phyloP scores from a whole-genome alignment of 1,140 invertebrate genomes.

The Euura lappo region DNA sequence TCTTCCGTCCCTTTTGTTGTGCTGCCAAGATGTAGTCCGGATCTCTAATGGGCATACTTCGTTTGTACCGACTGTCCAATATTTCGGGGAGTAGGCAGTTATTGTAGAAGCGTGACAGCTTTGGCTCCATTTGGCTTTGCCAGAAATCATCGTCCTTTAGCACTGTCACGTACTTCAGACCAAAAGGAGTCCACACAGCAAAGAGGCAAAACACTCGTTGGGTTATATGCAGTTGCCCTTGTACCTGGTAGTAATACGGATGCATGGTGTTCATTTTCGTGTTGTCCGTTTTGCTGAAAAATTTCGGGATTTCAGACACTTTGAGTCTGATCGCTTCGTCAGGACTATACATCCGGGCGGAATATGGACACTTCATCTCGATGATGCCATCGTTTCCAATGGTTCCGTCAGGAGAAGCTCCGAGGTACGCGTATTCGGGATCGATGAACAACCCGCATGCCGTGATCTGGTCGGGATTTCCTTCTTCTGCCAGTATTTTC shows the following conservation, averaged over 20 bases:
- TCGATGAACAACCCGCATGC: slow-evolving; percentile 53
- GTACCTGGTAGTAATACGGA: slow-evolving; percentile 40
- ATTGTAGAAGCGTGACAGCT: not conserved
- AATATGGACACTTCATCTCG: too few species aligned
- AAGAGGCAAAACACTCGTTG: slow-evolving; percentile 31
- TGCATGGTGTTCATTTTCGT: slow-evolving; percentile 30
- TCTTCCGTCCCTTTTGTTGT: too few species aligned
- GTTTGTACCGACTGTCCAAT: too few species aligned
- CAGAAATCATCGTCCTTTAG: slow-evolving; percentile 25
- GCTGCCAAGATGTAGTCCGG: too few species aligned
- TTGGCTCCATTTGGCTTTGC: slow-evolving; percentile 23
- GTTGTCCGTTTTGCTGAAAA: not conserved
- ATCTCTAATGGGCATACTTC: too few species aligned
- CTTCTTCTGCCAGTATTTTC: slow-evolving; percentile 17
- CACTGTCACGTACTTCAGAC: slow-evolving; percentile 17
- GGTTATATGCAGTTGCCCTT: slow-evolving; percentile 38
- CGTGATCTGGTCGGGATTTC: slow-evolving; percentile 27
- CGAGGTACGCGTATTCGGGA: slow-evolving; percentile 41
- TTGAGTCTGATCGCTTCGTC: too few species aligned
- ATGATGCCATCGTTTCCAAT: too few species aligned
- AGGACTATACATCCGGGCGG: too few species aligned
- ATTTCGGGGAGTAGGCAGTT: too few species aligned
- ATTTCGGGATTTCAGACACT: too few species aligned
- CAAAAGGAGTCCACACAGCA: slow-evolving; percentile 28
- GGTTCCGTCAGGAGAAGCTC: slow-evolving; percentile 45